Base-by-base conservation (phyloP, 2,888 invertebrate species). In the Ephialtes manifestator region DNA sequence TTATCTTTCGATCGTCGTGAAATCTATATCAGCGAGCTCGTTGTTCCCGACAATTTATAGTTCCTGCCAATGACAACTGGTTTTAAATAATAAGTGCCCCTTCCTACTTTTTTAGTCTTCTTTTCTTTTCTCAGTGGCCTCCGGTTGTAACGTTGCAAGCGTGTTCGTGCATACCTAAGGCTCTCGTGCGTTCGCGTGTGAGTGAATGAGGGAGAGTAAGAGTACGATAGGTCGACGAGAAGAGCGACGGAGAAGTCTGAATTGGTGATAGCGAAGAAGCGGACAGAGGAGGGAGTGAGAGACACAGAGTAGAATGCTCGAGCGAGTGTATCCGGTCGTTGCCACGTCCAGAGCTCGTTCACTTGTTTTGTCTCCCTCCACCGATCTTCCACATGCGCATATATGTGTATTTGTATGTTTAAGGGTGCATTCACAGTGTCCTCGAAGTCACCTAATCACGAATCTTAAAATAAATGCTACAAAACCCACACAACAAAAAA, bases 271-370 rank as follows among this genome's bases (percentile, higher is more conserved):
- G 79, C 53, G 83, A 85, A 83, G 72, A 84, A 77, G 78, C 48
- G 75, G 81, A 77, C 35, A 76, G 85, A 68, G 83, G 63, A 71
- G 80, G 55, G 55, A 71, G 85, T 72, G 78, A 74, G 39, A 80
- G 58, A 75, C 46, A 72, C 79, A 81, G 63, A 87, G 35, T 48
- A 81, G 74, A 84, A 83, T 81, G 82, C 81, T 87, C 85, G 90
- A 90, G 90, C 89, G 89, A 92, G 90, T 89, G 90, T 93, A 93
- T 93, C 92, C 93, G 93, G 92, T 93, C 93, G 93, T 93, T 93
- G 93, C 92, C 93, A 92, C 91, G 91, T 91, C 89, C 90, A 89
- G 90, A 91, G 91, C 92, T 92, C 91, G 92, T 93, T 92, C 92
- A 91, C 91, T 93, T 93, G 92, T 92, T 93, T 92, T 91, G 89